These are phyloP conservation scores for Caenorhabditis remanei DNA, from an alignment of 1,140 invertebrate species.

Conservation along the genomic window DNA sequence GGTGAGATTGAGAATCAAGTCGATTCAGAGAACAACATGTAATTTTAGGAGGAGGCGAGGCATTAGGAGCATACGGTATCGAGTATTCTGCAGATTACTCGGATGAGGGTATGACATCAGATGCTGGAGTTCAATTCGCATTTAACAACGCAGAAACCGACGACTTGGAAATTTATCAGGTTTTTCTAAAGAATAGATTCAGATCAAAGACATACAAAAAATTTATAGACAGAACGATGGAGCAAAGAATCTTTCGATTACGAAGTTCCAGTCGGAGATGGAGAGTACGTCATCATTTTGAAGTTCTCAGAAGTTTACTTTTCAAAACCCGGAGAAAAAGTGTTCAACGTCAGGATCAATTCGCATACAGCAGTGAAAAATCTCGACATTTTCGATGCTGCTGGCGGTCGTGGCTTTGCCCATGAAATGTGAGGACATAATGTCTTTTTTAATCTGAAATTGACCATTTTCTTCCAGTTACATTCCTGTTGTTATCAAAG, in stretches of 20 bases:
- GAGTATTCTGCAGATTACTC: not conserved
- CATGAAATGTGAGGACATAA: not conserved
- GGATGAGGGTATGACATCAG: not conserved
- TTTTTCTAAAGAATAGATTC: not conserved
- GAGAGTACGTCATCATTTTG: slow-evolving; percentile 33
- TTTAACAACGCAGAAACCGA: not conserved
- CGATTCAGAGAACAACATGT: not conserved
- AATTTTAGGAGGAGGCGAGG: slow-evolving; percentile 8
- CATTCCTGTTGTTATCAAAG: not conserved
- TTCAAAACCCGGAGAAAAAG: not conserved
- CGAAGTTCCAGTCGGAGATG: not conserved
- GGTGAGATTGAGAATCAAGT: slow-evolving; percentile 9
- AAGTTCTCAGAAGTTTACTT: slow-evolving; percentile 46
- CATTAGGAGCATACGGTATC: slow-evolving; percentile 20
- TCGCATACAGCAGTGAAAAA: not conserved
- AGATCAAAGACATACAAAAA: too few species aligned
- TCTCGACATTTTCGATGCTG: slow-evolving; percentile 6
- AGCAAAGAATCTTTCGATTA: slow-evolving; percentile 32
- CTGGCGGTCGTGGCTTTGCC: slow-evolving; percentile 28
- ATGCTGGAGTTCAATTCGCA: not conserved
- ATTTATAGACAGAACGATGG: slow-evolving; percentile 9
- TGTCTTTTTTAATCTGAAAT: not conserved
- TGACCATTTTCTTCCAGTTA: not conserved
- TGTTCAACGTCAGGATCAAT: slow-evolving; percentile 11
- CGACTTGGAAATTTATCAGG: slow-evolving; percentile 36